Conservation (phyloP, 2,113 vertebrate species). For the Sus scrofa region DNA sequence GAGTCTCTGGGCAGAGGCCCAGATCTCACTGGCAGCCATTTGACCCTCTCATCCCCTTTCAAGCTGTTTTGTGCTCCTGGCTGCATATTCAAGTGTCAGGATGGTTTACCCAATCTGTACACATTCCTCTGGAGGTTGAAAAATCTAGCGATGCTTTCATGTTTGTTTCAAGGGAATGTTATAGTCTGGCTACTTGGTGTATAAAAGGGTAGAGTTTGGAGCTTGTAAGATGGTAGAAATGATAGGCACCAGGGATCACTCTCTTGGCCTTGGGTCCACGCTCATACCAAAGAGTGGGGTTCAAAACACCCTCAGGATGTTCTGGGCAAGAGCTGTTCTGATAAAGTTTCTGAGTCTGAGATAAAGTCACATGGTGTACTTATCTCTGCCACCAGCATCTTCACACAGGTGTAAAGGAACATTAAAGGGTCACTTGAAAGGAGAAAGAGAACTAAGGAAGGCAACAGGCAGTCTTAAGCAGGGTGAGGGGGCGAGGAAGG, state of each 20-base stretch:
- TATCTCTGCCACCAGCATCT: not conserved
- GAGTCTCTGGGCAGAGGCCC: not conserved
- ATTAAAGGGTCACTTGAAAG: not conserved
- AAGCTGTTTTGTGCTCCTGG: not conserved
- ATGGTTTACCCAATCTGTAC: not conserved
- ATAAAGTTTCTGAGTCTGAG: not conserved
- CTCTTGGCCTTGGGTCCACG: not conserved
- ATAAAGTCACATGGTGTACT: not conserved
- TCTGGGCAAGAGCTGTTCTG: not conserved
- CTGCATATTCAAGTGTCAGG: not conserved
- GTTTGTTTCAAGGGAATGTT: conserved; percentile 25
- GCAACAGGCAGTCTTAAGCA: not conserved
- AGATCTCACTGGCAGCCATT: not conserved
- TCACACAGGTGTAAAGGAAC: not conserved
- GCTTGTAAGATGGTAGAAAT: not conserved
- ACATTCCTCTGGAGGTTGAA: not conserved
- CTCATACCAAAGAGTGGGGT: not conserved
- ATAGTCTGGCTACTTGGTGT: not conserved
- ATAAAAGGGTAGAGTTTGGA: not conserved
- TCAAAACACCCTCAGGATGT: not conserved
- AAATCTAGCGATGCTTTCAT: not conserved
- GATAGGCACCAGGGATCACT: not conserved
- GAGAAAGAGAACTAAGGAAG: not conserved
- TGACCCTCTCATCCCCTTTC: not conserved
- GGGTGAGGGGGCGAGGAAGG: not conserved